phyloP scores from a whole-genome alignment of 2,797 vertebrate genomes.

The Onychomys leucogaster region DNA sequence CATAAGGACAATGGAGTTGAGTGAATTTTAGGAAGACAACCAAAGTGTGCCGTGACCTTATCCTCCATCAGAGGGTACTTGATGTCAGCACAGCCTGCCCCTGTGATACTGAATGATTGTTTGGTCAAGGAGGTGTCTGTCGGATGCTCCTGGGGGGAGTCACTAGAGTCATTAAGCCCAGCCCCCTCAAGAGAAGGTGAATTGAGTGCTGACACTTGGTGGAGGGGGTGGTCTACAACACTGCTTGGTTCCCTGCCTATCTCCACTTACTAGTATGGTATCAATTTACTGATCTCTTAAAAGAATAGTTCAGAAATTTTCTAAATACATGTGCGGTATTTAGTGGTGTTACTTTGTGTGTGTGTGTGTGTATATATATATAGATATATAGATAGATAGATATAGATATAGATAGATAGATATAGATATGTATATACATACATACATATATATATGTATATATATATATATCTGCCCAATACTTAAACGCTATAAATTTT shows the following conservation, averaged over 20 bases:
- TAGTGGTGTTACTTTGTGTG: neutral
- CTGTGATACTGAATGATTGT: neutral
- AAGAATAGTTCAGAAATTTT: neutral
- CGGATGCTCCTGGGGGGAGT: neutral
- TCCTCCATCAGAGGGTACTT: neutral
- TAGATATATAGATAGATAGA: no score
- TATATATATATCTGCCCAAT: constrained; percentile 41
- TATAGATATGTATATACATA: no score
- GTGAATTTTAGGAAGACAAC: neutral
- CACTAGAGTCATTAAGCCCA: neutral
- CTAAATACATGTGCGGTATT: neutral
- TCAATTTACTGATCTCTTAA: neutral
- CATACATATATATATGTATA: no score
- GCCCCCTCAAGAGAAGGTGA: neutral
- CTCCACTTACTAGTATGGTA: neutral
- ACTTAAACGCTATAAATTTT: neutral
- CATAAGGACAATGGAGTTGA: neutral
- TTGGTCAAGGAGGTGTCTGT: neutral
- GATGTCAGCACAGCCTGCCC: neutral
- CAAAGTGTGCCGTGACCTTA: neutral
- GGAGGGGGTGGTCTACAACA: neutral
- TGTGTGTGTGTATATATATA: no score
- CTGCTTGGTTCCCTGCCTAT: neutral
- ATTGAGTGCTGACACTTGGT: neutral
- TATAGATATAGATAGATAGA: no score